These are phyloP conservation scores for Carettochelys insculpta DNA, from an alignment of 2,113 vertebrate genomes.

Conservation along the genomic window DNA sequence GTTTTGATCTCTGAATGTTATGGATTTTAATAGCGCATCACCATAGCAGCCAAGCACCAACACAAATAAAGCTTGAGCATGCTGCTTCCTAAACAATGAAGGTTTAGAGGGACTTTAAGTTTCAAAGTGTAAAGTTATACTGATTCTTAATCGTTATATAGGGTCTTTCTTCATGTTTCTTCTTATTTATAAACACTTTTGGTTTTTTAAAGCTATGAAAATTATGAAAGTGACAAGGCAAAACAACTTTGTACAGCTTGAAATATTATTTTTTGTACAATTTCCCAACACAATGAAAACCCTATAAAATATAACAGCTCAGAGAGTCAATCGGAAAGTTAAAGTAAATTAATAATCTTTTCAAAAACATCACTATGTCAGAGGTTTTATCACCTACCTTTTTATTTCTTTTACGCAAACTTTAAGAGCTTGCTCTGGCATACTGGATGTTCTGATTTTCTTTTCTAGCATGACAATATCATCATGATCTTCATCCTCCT, in stretches of 20 bases:
- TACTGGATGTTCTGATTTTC: constrained; percentile 87
- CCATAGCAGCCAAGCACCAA: not conserved
- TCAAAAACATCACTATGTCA: not conserved
- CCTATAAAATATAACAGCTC: not conserved
- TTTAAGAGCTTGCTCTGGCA: constrained; percentile 91
- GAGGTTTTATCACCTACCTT: constrained; percentile 75
- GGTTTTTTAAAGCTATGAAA: not conserved
- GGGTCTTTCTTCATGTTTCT: not conserved
- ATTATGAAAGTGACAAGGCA: not conserved
- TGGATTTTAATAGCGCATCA: not conserved
- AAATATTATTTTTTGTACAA: not conserved
- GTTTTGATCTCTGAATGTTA: not conserved
- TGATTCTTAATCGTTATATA: not conserved
- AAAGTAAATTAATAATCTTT: not conserved
- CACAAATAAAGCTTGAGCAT: not conserved
- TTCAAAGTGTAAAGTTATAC: not conserved
- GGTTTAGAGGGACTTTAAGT: not conserved
- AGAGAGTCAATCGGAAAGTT: not conserved
- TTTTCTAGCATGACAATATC: constrained; percentile 87
- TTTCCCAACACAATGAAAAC: not conserved
- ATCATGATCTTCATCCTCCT: constrained; percentile 92
- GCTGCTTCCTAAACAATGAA: not conserved
- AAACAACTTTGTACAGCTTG: not conserved
- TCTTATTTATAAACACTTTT: not conserved
- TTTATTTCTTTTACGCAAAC: constrained; percentile 96